A percentile compares a stretch with the other conserved stretches of the same genome.
Conservation (phyloP, 1,140 invertebrate genomes). For the Lepidotrigona ventralis region DNA sequence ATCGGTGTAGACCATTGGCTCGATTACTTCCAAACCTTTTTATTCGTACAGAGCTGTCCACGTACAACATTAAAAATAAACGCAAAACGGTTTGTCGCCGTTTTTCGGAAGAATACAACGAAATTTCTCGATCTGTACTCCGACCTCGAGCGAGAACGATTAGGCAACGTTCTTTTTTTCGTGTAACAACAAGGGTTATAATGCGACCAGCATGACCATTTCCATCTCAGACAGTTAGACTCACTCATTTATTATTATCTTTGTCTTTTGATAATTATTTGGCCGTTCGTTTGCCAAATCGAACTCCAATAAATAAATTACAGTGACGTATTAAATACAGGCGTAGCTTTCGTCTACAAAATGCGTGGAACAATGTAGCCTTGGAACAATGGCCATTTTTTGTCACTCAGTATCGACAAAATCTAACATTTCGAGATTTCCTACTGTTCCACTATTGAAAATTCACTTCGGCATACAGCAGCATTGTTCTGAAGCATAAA, state of each 20-base stretch:
- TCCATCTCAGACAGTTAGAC: fast-evolving
- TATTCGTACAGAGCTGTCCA: conserved; percentile 62
- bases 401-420: no score
- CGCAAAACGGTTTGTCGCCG: conserved; percentile 55
- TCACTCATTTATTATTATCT: background rate
- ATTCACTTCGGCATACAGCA: no score
- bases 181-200: background rate
- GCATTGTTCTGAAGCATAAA: no score
- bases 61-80: conserved; percentile 64
- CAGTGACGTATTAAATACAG: no score
- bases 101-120: conserved; percentile 58
- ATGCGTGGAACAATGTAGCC: no score
- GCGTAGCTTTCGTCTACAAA: no score
- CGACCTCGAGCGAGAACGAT: conserved; percentile 65
- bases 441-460: no score
- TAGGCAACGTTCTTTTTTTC: conserved; percentile 42
- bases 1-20: background rate
- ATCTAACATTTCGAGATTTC: no score
- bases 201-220: no score
- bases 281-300: no score
- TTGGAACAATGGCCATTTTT: no score
- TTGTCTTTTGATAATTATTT: background rate
- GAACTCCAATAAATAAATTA: no score
- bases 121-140: conserved; percentile 51
- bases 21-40: conserved; percentile 62